These are phyloP conservation scores for Sebastes goodei DNA, from an alignment of 2,797 vertebrate species.

Conservation along the genomic window DNA sequence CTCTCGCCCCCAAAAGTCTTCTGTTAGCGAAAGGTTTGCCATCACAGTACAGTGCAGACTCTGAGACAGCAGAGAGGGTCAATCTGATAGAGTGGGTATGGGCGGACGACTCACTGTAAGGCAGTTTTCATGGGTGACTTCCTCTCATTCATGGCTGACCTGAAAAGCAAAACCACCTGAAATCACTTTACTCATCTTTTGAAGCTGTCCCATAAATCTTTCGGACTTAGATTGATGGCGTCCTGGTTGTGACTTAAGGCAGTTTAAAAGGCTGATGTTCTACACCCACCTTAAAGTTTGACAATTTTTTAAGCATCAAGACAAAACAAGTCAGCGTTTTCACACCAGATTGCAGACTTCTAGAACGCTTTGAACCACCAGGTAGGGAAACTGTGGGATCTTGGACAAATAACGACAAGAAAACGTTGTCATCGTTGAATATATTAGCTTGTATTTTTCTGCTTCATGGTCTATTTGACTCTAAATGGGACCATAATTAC, in stretches of 20 bases:
- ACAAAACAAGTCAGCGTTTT: not conserved
- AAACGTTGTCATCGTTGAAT: too few species aligned
- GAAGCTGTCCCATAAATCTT: conserved; percentile 2
- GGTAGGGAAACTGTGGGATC: too few species aligned
- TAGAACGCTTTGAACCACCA: not conserved
- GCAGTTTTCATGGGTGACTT: conserved; percentile 29
- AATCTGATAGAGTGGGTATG: not conserved
- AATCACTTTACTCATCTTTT: conserved; percentile 26
- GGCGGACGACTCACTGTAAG: not conserved
- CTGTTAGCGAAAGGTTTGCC: not conserved
- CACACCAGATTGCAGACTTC: too few species aligned
- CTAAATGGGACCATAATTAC: too few species aligned
- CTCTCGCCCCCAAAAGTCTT: not conserved
- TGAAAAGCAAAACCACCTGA: not conserved
- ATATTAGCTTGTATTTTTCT: too few species aligned
- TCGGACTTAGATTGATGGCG: not conserved
- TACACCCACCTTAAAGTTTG: not conserved
- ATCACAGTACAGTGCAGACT: not conserved
- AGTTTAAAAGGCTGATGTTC: not conserved
- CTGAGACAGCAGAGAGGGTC: not conserved
- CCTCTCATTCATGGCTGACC: conserved; percentile 3
- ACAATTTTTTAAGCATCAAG: not conserved
- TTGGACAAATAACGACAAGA: too few species aligned
- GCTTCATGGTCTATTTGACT: too few species aligned
- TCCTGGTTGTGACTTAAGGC: not conserved